Evolutionary conservation across 2,888 invertebrate genomes (phyloP), one percentile per base, ranked within the genome.

Genomic region (Xylota segnis): DNA sequence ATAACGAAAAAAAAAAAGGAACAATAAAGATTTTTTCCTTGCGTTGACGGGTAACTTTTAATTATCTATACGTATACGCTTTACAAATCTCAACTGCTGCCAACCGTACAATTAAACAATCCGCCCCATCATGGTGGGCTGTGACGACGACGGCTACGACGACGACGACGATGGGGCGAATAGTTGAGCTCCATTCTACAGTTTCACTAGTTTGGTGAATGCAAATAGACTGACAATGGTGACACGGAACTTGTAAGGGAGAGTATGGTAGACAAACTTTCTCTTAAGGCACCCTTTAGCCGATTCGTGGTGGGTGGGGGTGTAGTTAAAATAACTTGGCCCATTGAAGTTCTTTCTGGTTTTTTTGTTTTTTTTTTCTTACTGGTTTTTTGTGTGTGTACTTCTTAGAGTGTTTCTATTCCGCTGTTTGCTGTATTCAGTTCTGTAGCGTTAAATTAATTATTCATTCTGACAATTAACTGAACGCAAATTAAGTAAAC

Each of bases 401-500:
- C 27, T 52, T 29, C 52, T 27, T 52, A 32, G 65, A 34, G 32
- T 18, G 10, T 63, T 10, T 65, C 34, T 66, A 65, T 56, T 68
- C n/a, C 29, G 27, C 16, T 74, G 79, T 63, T 63, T 65, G 40
- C 43, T 81, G 50, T 79, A 27, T 70, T 70, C 52, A 58, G 58
- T 70, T 72, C 9, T 58, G 29, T 58, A 66, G 52, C 66, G 52
- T 74, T 90, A 89, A 90, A 90, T 91, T 89, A 90, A 91, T 91
- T 91, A 91, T 90, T 89, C 89, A 91, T 91, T 89, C 89, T 88
- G 89, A 89, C 90, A 91, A 90, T 91, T 43, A 82, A 72, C 75
- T 81, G 50, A 81, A 89, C 89, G 90, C 89, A 91, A 91, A 90
- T 90, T 91, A 90, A 91, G 90, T 90, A 91, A 91, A 90, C 91